Evolutionary conservation across 2,888 invertebrate species (phyloP).

Genomic region (Xestia sexstrigata): DNA sequence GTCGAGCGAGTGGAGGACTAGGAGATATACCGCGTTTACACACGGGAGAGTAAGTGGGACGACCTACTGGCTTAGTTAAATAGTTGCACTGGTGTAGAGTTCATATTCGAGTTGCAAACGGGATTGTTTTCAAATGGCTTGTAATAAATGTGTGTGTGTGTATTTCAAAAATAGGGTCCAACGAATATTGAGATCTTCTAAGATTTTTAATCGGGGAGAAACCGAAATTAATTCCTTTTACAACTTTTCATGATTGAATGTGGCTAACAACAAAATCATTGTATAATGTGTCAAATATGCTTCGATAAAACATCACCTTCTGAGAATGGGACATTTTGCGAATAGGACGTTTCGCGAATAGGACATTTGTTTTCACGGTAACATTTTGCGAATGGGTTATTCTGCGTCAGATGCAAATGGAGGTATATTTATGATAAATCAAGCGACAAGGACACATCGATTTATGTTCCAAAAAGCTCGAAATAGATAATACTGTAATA

Average conservation of each 20-base stretch:
- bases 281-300: not conserved
- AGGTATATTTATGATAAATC: not conserved
- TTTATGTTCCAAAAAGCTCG: not conserved
- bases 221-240: not conserved
- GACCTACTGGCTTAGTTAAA: slow-evolving; percentile 5
- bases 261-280: not conserved
- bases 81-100: not conserved
- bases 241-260: not conserved
- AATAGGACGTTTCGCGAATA: no score
- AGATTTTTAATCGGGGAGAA: not conserved
- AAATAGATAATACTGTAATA: not conserved
- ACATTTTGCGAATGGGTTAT: no score
- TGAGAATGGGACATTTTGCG: no score
- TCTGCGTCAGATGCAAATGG: not conserved
- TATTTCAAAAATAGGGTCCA: not conserved
- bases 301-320: not conserved
- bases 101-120: not conserved
- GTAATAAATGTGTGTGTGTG: not conserved
- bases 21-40: slow-evolving; percentile 34
- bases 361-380: no score
- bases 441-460: not conserved
- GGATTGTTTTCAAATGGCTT: not conserved
- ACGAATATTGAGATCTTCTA: not conserved
- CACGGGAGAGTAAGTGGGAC: slow-evolving; percentile 25
- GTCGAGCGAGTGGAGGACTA: slow-evolving; percentile 18